Base-by-base conservation (phyloP, 2,797 vertebrate species). In the Hemibagrus guttatus region DNA sequence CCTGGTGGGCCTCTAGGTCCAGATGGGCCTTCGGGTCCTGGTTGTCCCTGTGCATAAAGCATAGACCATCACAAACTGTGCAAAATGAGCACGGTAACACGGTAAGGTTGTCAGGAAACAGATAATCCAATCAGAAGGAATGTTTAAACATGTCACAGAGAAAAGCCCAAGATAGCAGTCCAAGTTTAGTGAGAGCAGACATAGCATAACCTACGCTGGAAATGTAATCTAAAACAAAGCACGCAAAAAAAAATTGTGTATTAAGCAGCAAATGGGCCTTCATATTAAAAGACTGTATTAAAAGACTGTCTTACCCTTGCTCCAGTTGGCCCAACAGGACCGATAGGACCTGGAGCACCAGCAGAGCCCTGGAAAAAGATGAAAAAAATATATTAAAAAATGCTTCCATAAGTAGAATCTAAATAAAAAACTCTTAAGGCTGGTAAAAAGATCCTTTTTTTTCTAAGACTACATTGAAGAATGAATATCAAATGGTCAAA, bases 1-100 rank as follows among this genome's bases (percentile, higher is more conserved):
- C 98, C 98, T 84, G 97, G 92, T 86, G 97, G 97, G 74, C 98
- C 98, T 95, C 98, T 96, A 63, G 98, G 98, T 95, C 98, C 98
- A 94, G 97, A 95, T 87, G 95, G 88, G 91, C 98, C 98, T 91
- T 99, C 98, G 93, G 98, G 99, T 95, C 98, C 98, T 92, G 97
- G 97, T 93, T 96, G 97, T 89, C 98, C 98, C 98, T 99, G 81
- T 85, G 86, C 87, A 86, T 92, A 94, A 87, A 95, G 81, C 74
- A 93, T 85, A 93, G 81, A 88, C 88, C 88, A 90, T 94, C 88
- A 93, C 79, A 91, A 89, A 68, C 87, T 81, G 85, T 91, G 91
- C 81, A 93, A 91, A 86, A 91, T 93, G 81, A 88, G 39, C 56
- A 91, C 54, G 58, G 52, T 68, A 82, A 79, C 42, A 87, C 61